A percentile compares a stretch with the other conserved stretches of the same genome.
These are phyloP conservation scores for Hippopotamyrus pictus DNA, from an alignment of 2,797 vertebrate genomes.

Conservation along the genomic window DNA sequence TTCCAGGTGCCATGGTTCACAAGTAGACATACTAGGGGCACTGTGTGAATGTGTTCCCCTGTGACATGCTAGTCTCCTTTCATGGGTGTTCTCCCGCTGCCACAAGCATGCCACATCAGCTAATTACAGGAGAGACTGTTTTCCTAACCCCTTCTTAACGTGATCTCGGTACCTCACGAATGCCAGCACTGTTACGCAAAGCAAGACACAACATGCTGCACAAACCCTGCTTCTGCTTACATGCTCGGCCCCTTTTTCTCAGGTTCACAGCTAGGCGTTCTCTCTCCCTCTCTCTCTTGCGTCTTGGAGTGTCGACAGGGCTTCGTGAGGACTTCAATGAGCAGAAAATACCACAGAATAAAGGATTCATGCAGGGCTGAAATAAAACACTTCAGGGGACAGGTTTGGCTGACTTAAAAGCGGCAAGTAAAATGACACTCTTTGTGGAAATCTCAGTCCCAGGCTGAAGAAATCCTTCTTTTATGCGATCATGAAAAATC, in stretches of 20 bases:
- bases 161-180: constrained; percentile 29
- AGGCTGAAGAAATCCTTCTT: not conserved
- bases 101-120: not conserved
- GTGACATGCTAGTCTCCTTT: not conserved
- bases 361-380: not conserved
- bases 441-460: not conserved
- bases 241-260: constrained; percentile 30
- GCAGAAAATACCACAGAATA: constrained; percentile 12
- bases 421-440: not conserved
- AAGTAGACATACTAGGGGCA: not conserved
- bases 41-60: not conserved
- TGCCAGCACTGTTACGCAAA: constrained; percentile 33
- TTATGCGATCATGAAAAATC: not conserved
- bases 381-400: constrained; percentile 18
- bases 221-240: constrained; percentile 36
- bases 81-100: not conserved
- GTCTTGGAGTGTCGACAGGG: constrained; percentile 30
- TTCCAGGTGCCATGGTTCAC: not conserved
- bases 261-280: constrained; percentile 15
- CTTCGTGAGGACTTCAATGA: constrained; percentile 9
- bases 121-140: constrained; percentile 18
- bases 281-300: constrained; percentile 22
- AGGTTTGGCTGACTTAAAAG: not conserved
- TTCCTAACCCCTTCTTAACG: constrained; percentile 22
- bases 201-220: constrained; percentile 39